Base-by-base conservation (phyloP, 2,113 vertebrate species). In the Neogobius melanostomus region DNA sequence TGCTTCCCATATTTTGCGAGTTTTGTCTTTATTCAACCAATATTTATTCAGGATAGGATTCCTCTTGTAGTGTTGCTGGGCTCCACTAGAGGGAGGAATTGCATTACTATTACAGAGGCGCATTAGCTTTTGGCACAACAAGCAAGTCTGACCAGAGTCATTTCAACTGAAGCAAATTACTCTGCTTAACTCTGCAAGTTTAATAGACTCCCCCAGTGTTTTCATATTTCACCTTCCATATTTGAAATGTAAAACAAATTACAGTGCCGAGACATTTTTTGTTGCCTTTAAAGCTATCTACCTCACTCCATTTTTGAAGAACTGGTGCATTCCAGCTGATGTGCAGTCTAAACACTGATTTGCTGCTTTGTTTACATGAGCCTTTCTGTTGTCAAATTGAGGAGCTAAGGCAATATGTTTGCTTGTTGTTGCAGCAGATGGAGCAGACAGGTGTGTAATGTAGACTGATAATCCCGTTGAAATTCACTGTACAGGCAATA, bases 391-490 rank as follows among this genome's bases (percentile, higher is more conserved):
- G 59, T 61, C 14, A 61, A 61, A 44, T 61, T 44, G 12, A 44
- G 7, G 44, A 65, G 36, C 16, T 16, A 66, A 53, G 49, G 60
- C 16, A 4, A 12, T 5, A 47, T 6, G 44, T 68, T 50, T 62
- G 28, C 48, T 42, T 45, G 68, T 68, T 0, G 14, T 50, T 14
- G 44, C 71, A 65, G 68, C 65, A 68, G 66, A 43, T 51, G 48
- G 57, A 57, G 4, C 48, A 15, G 79, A 64, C 74, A 54, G 75
- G 61, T 75, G 48, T 66, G 56, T 71, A 46, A 66, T 72, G 60
- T 53, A 63, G 59, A 76, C 64, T 47, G 75, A 81, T 73, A 11
- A 44, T 47, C 11, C 65, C 52, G 69, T 45, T 2, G 43, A 36
- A 44, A 48, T 21, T 52, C 45, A 4, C 64, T 68, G 50, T 12